phyloP scores from a whole-genome alignment of 2,888 invertebrate genomes.

The Pemphredon lugubris region DNA sequence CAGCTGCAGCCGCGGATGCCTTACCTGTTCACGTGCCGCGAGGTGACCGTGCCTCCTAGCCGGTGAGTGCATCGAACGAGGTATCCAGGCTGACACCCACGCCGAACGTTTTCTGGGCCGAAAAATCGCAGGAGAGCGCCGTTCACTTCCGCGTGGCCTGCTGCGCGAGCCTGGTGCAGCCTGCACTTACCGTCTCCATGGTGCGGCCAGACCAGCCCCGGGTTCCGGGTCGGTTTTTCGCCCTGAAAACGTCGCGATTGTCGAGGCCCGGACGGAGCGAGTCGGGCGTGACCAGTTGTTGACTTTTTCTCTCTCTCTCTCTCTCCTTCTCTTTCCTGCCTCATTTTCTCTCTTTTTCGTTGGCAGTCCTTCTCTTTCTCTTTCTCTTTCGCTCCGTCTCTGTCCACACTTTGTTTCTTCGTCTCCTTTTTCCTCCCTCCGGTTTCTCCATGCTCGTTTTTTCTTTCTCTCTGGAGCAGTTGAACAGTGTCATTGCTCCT shows the following conservation, averaged over 20 bases:
- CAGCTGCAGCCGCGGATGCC: slow-evolving; percentile 29
- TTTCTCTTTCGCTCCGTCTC: slow-evolving; percentile 3
- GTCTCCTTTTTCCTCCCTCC: slow-evolving; percentile 13
- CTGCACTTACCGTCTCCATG: slow-evolving; percentile 3
- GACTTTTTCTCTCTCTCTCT: slow-evolving; percentile 45
- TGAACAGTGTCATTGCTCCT: slow-evolving; percentile 2
- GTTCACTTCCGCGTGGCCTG: slow-evolving; percentile 77
- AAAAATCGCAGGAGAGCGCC: slow-evolving; percentile 73
- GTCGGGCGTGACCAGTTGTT: slow-evolving; percentile 67
- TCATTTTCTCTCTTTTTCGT: not conserved
- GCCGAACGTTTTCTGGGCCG: slow-evolving; percentile 75
- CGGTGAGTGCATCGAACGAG: slow-evolving; percentile 64
- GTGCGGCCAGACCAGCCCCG: slow-evolving; percentile 38
- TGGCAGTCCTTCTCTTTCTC: slow-evolving; percentile 3
- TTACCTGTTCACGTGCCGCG: slow-evolving; percentile 60
- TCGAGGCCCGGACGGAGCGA: slow-evolving; percentile 55
- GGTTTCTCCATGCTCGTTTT: slow-evolving; percentile 9
- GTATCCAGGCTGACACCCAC: slow-evolving; percentile 78
- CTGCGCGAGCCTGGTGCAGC: slow-evolving; percentile 32
- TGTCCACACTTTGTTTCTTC: not conserved
- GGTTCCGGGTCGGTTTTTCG: slow-evolving; percentile 76
- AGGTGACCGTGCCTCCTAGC: slow-evolving; percentile 62
- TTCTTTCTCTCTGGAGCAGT: not conserved
- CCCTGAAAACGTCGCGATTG: slow-evolving; percentile 75
- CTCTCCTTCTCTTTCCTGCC: slow-evolving; percentile 16